These are phyloP conservation scores for Ischnus inquisitorius DNA, from an alignment of 2,888 invertebrate genomes.

Conservation along the genomic window DNA sequence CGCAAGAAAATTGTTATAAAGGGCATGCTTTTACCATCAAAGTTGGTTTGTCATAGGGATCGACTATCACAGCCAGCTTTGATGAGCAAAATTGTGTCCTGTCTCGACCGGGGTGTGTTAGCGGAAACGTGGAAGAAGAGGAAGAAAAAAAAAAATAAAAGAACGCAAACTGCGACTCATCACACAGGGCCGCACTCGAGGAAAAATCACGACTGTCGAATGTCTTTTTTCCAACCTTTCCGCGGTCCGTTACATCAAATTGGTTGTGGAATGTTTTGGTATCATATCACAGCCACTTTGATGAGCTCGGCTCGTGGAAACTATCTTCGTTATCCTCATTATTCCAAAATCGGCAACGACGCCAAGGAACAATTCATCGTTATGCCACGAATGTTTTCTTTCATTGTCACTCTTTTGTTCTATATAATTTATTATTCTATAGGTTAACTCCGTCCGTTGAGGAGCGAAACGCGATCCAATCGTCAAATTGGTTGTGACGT, in stretches of 20 bases:
- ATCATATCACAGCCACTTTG: conserved; percentile 99
- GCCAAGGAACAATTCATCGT: conserved; percentile 16
- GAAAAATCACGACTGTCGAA: background rate
- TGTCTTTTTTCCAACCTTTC: conserved; percentile 76
- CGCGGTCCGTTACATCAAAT: conserved; percentile 92
- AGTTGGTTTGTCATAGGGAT: conserved; percentile 94
- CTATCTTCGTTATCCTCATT: conserved; percentile 75
- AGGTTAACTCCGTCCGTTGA: conserved; percentile 29
- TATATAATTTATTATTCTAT: conserved; percentile 1
- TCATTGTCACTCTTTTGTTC: background rate
- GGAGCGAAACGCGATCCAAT: conserved; percentile 85
- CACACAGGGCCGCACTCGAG: conserved; percentile 5
- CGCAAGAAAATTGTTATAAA: conserved; percentile 44
- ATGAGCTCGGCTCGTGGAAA: conserved; percentile 91
- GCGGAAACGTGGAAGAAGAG: conserved; percentile 58
- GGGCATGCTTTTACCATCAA: conserved; percentile 90
- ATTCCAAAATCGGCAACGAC: background rate
- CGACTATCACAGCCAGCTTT: conserved; percentile 98
- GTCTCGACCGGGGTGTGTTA: conserved; percentile 70
- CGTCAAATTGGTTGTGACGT: conserved; percentile 94
- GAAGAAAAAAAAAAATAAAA: conserved; percentile 16
- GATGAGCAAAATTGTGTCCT: conserved; percentile 93
- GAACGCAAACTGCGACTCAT: background rate
- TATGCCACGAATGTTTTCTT: background rate
- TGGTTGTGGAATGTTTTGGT: conserved; percentile 93